phyloP scores from a whole-genome alignment of 2,888 invertebrate species.

The Hemicrepidius hirtus region DNA sequence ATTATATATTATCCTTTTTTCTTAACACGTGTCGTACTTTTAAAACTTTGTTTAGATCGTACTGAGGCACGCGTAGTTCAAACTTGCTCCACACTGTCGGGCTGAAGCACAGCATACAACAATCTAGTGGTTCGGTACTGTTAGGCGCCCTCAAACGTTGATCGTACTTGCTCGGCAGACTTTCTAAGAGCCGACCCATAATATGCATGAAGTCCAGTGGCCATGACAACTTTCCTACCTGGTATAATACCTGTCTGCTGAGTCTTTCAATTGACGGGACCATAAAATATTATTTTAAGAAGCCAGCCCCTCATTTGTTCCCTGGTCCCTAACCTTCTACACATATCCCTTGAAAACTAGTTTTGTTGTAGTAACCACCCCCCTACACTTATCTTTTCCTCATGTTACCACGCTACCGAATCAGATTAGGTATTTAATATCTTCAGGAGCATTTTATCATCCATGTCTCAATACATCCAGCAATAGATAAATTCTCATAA shows the following conservation, averaged over 20 bases:
- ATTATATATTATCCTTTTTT: not conserved
- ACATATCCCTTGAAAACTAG: not conserved
- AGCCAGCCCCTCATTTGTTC: constrained; percentile 2
- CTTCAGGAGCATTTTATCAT: no score
- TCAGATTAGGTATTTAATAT: no score
- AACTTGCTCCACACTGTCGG: constrained; percentile 1
- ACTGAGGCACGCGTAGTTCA: not conserved
- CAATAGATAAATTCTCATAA: no score
- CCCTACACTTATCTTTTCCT: not conserved
- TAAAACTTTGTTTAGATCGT: constrained; percentile 29
- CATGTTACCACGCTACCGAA: no score
- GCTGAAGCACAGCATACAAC: not conserved
- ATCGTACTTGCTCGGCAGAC: constrained; percentile 52
- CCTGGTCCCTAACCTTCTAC: not conserved
- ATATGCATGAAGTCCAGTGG: constrained; percentile 43
- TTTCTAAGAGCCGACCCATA: constrained; percentile 51
- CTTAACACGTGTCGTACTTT: constrained; percentile 2
- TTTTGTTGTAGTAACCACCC: not conserved
- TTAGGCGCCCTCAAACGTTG: constrained; percentile 46
- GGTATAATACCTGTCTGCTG: constrained; percentile 49
- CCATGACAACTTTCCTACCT: constrained; percentile 53
- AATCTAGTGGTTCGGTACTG: constrained; percentile 40
- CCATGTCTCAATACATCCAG: no score
- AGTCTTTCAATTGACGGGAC: constrained; percentile 38
- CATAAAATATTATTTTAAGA: constrained; percentile 23